Base-by-base conservation (phyloP, 2,113 vertebrate genomes). In the Ictalurus punctatus region DNA sequence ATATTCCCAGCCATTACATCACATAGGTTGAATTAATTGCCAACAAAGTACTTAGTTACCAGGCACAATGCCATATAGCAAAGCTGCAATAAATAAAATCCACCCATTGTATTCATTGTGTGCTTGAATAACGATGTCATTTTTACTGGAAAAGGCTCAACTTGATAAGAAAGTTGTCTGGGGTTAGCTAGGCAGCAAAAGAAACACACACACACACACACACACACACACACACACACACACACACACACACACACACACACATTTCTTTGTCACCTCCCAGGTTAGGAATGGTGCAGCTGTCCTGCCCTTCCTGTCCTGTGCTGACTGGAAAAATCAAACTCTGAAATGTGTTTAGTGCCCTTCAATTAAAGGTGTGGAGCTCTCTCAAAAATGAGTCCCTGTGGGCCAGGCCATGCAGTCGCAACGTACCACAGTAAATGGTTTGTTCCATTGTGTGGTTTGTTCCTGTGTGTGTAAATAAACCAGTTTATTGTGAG, bases 261-360 rank as follows among this genome's bases (percentile, higher is more conserved):
- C 76, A 87, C 54, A 63, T 59, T 83, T 59, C 82, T 87, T 86
- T 85, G 84, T 87, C 78, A 86, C 54, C 79, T 90, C 85, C 16
- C 82, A 73, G 89, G 83, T 89, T 88, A 87, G 76, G 69, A 80
- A 88, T 79, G 82, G 73, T 81, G 73, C 90, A 89, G 40, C 59
- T 88, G 56, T 87, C 37, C 83, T 71, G 83, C 88, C 88, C 86
- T 90, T 92, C 91, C 89, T 91, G 91, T 71, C 84, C 44, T 80
- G 67, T 89, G 88, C 83, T 84, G 86, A 87, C 87, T 81, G 78
- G 86, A 91, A 89, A 90, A 69, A 90, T 88, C 73, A 86, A 90
- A 88, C 89, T 80, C 30, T 80, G 56, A 90, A 90, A 91, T 90
- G 91, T 91, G 89, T 90, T 90, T 82, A 84, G 84, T 91, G 90